Evolutionary conservation across 2,888 invertebrate species (phyloP).

Genomic region (Mactromeris polynyma): DNA sequence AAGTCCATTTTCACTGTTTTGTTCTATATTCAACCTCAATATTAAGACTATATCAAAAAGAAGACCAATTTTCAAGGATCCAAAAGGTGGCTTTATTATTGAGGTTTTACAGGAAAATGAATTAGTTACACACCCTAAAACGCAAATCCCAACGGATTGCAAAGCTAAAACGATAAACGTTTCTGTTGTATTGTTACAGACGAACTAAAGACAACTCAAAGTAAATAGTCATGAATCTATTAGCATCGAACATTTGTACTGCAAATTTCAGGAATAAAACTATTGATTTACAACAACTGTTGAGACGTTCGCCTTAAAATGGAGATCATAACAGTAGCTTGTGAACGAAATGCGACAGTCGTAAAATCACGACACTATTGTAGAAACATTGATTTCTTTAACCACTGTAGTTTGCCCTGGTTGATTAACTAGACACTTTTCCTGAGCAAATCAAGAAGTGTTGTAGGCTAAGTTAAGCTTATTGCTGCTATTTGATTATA

Average conservation of each 20-base stretch:
- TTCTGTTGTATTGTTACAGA: too few species aligned
- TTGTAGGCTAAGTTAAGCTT: not conserved
- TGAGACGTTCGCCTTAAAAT: conserved; percentile 5
- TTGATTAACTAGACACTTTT: conserved; percentile 7
- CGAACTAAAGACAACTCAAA: too few species aligned
- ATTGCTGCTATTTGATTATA: not conserved
- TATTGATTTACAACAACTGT: not conserved
- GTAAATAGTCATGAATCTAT: not conserved
- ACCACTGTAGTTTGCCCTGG: not conserved
- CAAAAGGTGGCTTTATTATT: too few species aligned
- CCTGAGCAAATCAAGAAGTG: not conserved
- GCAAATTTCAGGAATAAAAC: not conserved
- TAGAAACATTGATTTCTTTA: conserved; percentile 16
- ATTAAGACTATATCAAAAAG: too few species aligned
- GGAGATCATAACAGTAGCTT: conserved; percentile 1
- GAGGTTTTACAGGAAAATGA: too few species aligned
- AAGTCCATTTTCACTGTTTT: too few species aligned
- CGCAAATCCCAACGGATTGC: too few species aligned
- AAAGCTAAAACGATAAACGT: too few species aligned
- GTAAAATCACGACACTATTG: conserved; percentile 17
- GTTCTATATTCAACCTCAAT: too few species aligned
- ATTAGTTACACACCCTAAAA: too few species aligned
- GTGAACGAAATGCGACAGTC: conserved; percentile 12
- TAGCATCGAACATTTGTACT: not conserved
- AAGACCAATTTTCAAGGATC: too few species aligned